Evolutionary conservation across 2,113 vertebrate species (phyloP).

Genomic region (Macrotis lagotis): DNA sequence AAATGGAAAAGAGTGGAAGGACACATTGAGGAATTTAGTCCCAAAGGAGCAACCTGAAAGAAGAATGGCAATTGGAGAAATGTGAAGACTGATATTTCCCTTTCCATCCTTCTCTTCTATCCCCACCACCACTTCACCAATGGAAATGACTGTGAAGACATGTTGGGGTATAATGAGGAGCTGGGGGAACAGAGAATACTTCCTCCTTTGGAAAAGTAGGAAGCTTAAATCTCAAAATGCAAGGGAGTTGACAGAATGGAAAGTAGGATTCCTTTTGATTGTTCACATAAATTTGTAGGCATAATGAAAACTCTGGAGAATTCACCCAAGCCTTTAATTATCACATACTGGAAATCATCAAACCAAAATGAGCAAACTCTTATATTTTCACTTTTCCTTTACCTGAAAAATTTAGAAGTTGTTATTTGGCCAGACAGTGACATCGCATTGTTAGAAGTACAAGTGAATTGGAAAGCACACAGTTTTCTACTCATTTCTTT

Average conservation of each 20-base stretch:
- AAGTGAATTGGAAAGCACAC: conserved; percentile 48
- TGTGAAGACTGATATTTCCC: neutral
- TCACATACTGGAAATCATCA: conserved; percentile 53
- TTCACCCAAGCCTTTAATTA: conserved; percentile 68
- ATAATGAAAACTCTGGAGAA: conserved; percentile 52
- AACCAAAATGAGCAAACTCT: conserved; percentile 46
- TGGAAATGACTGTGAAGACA: neutral
- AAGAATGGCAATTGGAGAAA: conserved; percentile 31
- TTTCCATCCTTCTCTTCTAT: neutral
- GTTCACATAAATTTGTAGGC: conserved; percentile 48
- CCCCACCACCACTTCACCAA: neutral
- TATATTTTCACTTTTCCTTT: conserved; percentile 57
- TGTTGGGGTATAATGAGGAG: neutral
- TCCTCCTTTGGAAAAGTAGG: conserved; percentile 43
- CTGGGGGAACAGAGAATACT: conserved; percentile 26
- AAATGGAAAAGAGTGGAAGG: neutral
- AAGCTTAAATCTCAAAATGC: conserved; percentile 54
- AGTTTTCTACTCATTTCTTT: conserved; percentile 59
- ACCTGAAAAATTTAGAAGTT: conserved; percentile 57
- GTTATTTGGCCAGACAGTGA: conserved; percentile 65
- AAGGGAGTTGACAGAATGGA: conserved; percentile 53
- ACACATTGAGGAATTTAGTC: neutral
- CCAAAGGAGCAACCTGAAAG: conserved; percentile 1
- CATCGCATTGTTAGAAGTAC: conserved; percentile 55
- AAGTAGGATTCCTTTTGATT: conserved; percentile 50